Percentiles rank a stretch among this genome's conserved stretches.
Conservation (phyloP, 1,140 invertebrate genomes). For the Platorchestia sp. region DNA sequence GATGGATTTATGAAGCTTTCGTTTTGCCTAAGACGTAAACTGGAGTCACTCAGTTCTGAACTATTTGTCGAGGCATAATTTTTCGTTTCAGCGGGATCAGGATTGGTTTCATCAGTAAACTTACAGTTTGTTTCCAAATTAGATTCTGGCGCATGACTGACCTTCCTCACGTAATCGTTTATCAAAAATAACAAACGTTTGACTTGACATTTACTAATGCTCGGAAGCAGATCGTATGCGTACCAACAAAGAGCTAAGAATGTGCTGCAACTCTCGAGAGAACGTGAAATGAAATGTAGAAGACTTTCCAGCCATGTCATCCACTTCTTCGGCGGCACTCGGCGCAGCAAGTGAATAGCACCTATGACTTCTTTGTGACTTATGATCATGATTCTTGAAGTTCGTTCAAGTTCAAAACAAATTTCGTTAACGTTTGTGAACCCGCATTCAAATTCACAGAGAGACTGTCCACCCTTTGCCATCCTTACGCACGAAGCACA, state of each 20-base stretch:
- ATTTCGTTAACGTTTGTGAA: neutral
- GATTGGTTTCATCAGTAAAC: neutral
- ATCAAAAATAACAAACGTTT: neutral
- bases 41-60: neutral
- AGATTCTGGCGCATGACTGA: neutral
- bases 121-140: neutral
- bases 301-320: slow-evolving; percentile 14
- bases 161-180: neutral
- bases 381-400: neutral
- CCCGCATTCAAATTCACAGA: neutral
- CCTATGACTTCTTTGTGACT: neutral
- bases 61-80: neutral
- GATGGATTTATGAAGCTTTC: neutral
- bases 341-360: neutral
- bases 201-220: neutral
- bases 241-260: neutral
- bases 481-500: neutral
- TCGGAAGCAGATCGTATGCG: neutral
- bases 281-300: neutral
- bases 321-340: slow-evolving; percentile 18
- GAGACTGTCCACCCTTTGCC: neutral
- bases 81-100: neutral
- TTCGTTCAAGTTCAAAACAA: neutral
- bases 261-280: neutral
- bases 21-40: neutral